Base-by-base conservation (phyloP, 2,113 vertebrate species). In the Girardinichthys multiradiatus region DNA sequence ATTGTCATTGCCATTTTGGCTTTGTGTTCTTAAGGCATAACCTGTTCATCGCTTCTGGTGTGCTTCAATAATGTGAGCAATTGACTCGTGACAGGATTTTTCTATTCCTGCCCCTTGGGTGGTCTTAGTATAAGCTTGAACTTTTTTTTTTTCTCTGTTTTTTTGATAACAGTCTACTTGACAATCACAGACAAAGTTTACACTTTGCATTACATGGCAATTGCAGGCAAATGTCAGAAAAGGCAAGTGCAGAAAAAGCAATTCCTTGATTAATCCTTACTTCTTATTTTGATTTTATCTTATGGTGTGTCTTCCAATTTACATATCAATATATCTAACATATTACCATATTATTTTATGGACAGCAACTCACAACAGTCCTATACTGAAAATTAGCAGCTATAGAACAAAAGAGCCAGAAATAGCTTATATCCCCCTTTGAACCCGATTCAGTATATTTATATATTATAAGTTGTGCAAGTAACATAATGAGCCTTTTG, bases 1-100 rank as follows among this genome's bases (percentile, higher is more conserved):
- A 64, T 64, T 64, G 62, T 35, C 62, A 64, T 35, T 39, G 11
- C 58, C 58, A 60, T 19, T 60, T n/a, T 37, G 31, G 37, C 24
- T 63, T 35, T 35, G 14, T 27, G 37, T 64, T 64, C n/a, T 72
- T n/a, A n/a, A 45, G 10, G 15, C 45, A 19, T 6, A 28, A 1
- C 3, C 37, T 9, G 21, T 24, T 82, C 24, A 65, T 74, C n/a
- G 37, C 42, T 54, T 14, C 29, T 57, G 33, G 67, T 68, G 67
- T 14, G 29, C 70, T 70, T 70, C 57, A 69, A 59, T 31, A 27
- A 58, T 57, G 15, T 67, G 51, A 70, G 48, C n/a, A 70, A 77
- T 69, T 35, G 7, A 70, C 42, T 77, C 33, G 15, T 66, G 37
- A 62, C 24, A 29, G 4, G 39, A 51, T 69, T 54, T 71, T 73